Base-by-base conservation (phyloP, 2,888 invertebrate species). In the Agrilus biguttatus region DNA sequence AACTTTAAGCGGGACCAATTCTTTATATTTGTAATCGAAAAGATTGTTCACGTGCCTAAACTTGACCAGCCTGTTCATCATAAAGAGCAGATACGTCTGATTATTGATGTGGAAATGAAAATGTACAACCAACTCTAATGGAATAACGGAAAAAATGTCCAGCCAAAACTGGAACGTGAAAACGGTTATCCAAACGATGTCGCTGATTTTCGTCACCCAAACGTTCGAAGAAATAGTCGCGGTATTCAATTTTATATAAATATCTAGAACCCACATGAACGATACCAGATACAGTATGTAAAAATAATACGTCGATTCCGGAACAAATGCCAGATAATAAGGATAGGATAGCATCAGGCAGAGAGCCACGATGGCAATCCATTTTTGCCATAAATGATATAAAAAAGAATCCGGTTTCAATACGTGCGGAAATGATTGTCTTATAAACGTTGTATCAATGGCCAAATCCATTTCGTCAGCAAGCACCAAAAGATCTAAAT, bases 381-480 rank as follows among this genome's bases (percentile, higher is more conserved):
- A 14, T 2, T 35, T 44, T 14, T 51, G 45, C 56, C 55, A 56
- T 10, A 49, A 33, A 13, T 38, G 21, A 10, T 54, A 36, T 36
- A 56, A 44, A 7, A 53, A 47, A 5, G 54, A 55, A 8, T 51
- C 45, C 6, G 54, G 54, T 34, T 52, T 51, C n/a, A 56, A 44
- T 13, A 56, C 51, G 34, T 47, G 48, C 7, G 55, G 56, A 36
- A 46, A 55, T 7, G 37, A 48, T 14, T 41, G 39, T 40, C 45
- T 51, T n/a, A 53, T 14, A 36, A 56, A 56, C 14, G 55, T 49
- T 1, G 49, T 47, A 35, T 56, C 55, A 7, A 50, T 49, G 7
- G 50, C 50, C 3, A 55, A 37, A 35, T 53, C 52, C n/a, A 52
- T 49, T 21, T 51, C 48, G 39, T 55, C 54, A 3, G 50, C 43